Evolutionary conservation across 1,140 invertebrate species (phyloP).

Genomic region (Apis dorsata): DNA sequence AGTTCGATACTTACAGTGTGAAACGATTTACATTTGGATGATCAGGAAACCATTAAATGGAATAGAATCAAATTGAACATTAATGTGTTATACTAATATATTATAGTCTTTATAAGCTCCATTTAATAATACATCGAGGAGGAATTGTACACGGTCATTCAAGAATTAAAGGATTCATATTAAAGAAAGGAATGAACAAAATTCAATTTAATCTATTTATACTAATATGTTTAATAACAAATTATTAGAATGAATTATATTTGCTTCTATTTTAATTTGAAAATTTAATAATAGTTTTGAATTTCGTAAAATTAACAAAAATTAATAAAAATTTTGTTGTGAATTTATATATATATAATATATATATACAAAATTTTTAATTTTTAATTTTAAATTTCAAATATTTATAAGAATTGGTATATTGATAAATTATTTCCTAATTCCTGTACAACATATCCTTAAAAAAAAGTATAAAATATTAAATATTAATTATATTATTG

Average conservation of each 20-base stretch:
- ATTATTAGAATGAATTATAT: background rate
- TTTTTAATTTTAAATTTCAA: background rate
- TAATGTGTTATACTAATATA: constrained; percentile 18
- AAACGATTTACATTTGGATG: constrained; percentile 7
- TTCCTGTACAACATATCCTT: background rate
- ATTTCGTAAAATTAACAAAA: background rate
- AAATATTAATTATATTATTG: too few relatives aligned
- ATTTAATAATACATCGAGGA: constrained; percentile 9
- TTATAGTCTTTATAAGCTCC: constrained; percentile 20
- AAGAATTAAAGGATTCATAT: background rate
- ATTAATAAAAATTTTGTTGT: background rate
- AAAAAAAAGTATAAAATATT: background rate
- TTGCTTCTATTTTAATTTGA: background rate
- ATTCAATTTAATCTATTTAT: background rate
- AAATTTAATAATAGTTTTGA: background rate
- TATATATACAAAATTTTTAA: background rate
- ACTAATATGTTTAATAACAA: background rate
- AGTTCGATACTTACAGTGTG: constrained; percentile 41
- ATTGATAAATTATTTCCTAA: constrained; percentile 5
- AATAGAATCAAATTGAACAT: constrained; percentile 30
- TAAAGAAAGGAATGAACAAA: background rate
- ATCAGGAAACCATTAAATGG: constrained; percentile 20
- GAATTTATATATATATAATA: background rate
- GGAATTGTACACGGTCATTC: background rate
- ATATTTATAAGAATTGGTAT: background rate